Base-by-base conservation (phyloP, 2,113 vertebrate genomes). In the Cryptotis parvus region DNA sequence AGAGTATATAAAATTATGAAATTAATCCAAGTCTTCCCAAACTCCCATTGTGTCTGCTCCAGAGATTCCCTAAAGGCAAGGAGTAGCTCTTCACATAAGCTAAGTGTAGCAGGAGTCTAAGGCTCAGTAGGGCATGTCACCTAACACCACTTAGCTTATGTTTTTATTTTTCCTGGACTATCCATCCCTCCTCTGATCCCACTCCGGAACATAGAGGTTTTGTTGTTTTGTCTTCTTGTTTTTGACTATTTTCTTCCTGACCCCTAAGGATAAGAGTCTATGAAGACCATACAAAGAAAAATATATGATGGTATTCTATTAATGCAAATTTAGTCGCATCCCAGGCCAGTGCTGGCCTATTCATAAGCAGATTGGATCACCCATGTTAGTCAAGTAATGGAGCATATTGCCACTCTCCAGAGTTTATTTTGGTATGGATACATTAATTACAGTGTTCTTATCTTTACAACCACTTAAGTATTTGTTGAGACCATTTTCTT, bases 81-180 rank as follows among this genome's bases (percentile, higher is more conserved):
- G n/a, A n/a, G n/a, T n/a, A n/a, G n/a, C n/a, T n/a, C n/a, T n/a
- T n/a, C n/a, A n/a, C n/a, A n/a, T n/a, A n/a, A n/a, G n/a, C n/a
- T n/a, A n/a, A n/a, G n/a, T n/a, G n/a, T n/a, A n/a, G n/a, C n/a
- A n/a, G n/a, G n/a, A n/a, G n/a, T n/a, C n/a, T n/a, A n/a, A n/a
- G n/a, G n/a, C n/a, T n/a, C n/a, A n/a, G n/a, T n/a, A n/a, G n/a
- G n/a, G n/a, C n/a, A n/a, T n/a, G n/a, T n/a, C n/a, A n/a, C n/a
- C n/a, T n/a, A n/a, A n/a, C n/a, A n/a, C n/a, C n/a, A 14, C 45
- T 49, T 49, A 49, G 5, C 45, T 49, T 49, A 49, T n/a, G 45
- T 7, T 49, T 49, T 49, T 45, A 45, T 49, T 49, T 49, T 91
- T 91, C 82, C 65, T 85, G 33, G 33, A 89, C 49, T 9, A 82